These are phyloP conservation scores for Disparrhopalites patrizii DNA, from an alignment of 2,888 invertebrate genomes.

Conservation along the genomic window DNA sequence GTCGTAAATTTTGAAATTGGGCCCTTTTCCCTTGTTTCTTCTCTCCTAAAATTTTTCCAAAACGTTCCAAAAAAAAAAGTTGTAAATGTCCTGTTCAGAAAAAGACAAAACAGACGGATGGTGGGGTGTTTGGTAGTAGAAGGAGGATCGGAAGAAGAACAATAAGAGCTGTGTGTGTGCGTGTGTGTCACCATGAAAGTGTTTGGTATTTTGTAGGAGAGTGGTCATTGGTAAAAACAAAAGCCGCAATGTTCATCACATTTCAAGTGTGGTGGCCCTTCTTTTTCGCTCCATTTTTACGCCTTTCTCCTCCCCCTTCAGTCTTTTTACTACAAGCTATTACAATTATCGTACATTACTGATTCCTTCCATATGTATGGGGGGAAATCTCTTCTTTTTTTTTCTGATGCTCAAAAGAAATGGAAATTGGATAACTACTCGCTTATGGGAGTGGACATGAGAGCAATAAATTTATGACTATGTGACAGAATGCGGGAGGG, in stretches of 20 bases:
- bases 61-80: no score
- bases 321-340: neutral
- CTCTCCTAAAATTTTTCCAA: no score
- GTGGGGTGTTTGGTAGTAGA: no score
- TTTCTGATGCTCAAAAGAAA: neutral
- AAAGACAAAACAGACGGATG: no score
- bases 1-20: conserved; percentile 16
- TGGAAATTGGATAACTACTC: conserved; percentile 21
- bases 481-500: no score
- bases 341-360: neutral
- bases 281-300: conserved; percentile 4
- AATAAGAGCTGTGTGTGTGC: no score
- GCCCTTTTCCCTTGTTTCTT: no score
- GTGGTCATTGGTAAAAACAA: conserved; percentile 21
- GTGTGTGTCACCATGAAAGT: no score
- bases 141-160: no score
- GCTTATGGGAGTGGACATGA: conserved; percentile 29
- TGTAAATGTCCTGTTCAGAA: no score
- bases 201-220: neutral
- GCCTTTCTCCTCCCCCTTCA: neutral
- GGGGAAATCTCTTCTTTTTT: neutral
- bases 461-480: conserved; percentile 28
- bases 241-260: conserved; percentile 24
- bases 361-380: neutral
- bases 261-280: conserved; percentile 18